phyloP scores from a whole-genome alignment of 30 jellyfish, hydroid and myxozoan genomes.

The Chrysaora quinquecirrha region DNA sequence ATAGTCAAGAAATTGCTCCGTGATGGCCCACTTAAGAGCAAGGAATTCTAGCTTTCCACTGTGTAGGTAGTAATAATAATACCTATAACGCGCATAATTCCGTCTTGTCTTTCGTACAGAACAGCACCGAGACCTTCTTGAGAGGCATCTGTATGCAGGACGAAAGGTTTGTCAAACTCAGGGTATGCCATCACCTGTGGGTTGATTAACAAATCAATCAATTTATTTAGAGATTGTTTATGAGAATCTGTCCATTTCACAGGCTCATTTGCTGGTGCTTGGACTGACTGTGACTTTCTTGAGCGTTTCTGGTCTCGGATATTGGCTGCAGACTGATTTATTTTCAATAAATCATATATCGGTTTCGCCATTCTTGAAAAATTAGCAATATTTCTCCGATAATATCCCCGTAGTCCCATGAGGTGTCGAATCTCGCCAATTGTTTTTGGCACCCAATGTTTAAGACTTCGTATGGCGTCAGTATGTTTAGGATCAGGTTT shows the following conservation, averaged over 20 bases:
- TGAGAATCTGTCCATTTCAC: slow-evolving; percentile 40
- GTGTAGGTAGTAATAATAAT: neutral
- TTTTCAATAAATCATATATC: no score
- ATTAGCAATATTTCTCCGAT: slow-evolving; percentile 21
- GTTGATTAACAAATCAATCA: no score
- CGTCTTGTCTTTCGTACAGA: neutral
- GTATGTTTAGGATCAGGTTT: slow-evolving; percentile 12
- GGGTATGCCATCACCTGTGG: no score
- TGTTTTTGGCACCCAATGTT: slow-evolving; percentile 20
- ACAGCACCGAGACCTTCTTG: slow-evolving; percentile 2
- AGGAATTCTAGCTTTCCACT: no score
- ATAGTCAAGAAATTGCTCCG: neutral
- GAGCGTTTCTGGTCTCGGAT: neutral
- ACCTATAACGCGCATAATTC: neutral
- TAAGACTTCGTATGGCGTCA: slow-evolving; percentile 14
- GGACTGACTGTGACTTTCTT: neutral
- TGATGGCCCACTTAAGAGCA: neutral
- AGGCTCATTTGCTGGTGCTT: slow-evolving; percentile 28
- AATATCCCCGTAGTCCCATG: no score
- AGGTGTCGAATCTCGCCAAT: slow-evolving; percentile 22
- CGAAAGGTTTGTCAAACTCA: slow-evolving; percentile 2
- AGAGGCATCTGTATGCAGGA: slow-evolving; percentile 13
- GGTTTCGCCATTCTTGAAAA: no score
- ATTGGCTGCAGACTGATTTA: neutral
- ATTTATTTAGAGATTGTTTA: no score